Percentiles rank a stretch among this genome's conserved stretches.
These are phyloP conservation scores for Podarcis lilfordi DNA, from an alignment of 2,797 vertebrate genomes.

Conservation along the genomic window DNA sequence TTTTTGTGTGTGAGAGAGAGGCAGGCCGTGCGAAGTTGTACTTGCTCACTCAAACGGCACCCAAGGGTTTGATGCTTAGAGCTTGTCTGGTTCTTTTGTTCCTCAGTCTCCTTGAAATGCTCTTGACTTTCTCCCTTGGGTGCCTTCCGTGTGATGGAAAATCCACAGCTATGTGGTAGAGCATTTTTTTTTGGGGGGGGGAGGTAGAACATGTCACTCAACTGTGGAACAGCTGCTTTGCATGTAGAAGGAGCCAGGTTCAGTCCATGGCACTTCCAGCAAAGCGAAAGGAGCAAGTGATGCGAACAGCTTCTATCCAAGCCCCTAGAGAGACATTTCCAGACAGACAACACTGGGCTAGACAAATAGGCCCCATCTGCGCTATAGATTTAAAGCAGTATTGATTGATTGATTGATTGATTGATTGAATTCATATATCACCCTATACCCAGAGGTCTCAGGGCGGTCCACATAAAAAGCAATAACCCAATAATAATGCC, in stretches of 20 bases:
- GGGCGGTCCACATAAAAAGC: too few relatives aligned
- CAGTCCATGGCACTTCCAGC: not conserved
- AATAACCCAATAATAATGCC: too few relatives aligned
- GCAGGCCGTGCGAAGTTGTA: not conserved
- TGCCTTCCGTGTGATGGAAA: not conserved
- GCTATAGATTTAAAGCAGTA: too few relatives aligned
- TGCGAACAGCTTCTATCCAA: not conserved
- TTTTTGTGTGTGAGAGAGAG: constrained; percentile 13
- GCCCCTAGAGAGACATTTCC: not conserved
- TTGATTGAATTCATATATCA: too few relatives aligned
- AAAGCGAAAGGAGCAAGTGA: not conserved
- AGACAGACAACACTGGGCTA: not conserved
- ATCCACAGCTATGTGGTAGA: not conserved
- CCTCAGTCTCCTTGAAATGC: not conserved
- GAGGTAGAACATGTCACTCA: not conserved
- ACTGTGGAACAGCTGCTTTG: not conserved
- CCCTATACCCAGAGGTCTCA: too few relatives aligned
- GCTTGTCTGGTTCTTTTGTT: not conserved
- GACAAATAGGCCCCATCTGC: not conserved
- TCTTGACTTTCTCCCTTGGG: not conserved
- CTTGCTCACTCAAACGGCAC: not conserved
- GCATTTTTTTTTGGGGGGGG: not conserved
- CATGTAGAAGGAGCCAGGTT: not conserved
- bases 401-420: too few relatives aligned
- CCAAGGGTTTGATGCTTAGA: constrained; percentile 13